phyloP scores from a whole-genome alignment of 2,888 invertebrate genomes.

The Leucozona laternaria region DNA sequence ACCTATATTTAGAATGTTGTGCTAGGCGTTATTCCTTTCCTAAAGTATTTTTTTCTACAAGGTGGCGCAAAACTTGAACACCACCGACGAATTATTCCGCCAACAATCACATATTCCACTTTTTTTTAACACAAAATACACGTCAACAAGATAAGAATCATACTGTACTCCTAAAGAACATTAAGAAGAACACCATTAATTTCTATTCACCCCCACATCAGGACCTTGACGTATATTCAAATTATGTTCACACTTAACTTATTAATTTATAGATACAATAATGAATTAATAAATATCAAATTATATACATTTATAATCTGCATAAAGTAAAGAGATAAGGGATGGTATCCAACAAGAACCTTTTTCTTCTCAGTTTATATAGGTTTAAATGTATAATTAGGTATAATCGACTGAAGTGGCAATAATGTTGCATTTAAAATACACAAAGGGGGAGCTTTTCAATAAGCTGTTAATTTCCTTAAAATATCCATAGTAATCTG shows the following conservation, averaged over 20 bases:
- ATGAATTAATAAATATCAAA: conserved; percentile 10
- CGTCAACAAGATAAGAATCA: no score
- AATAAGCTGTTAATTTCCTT: conserved; percentile 70
- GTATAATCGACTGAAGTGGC: not conserved
- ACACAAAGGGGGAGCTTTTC: conserved; percentile 59
- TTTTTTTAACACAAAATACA: no score
- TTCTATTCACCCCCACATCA: no score
- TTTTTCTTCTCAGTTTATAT: not conserved
- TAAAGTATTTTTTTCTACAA: no score
- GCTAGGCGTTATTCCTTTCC: no score
- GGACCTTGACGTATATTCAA: not conserved
- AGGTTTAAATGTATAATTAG: not conserved
- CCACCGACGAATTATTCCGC: no score
- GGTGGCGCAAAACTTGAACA: no score
- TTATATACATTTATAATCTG: not conserved
- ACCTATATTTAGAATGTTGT: no score
- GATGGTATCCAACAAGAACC: not conserved
- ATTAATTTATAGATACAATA: not conserved
- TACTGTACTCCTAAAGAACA: no score
- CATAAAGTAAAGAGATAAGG: not conserved
- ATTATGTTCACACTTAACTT: conserved; percentile 9
- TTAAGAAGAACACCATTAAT: no score
- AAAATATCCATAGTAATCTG: conserved; percentile 67
- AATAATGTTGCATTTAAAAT: conserved; percentile 8
- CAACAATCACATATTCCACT: no score